phyloP scores from a whole-genome alignment of 2,888 invertebrate genomes.

The Clunio marinus region DNA sequence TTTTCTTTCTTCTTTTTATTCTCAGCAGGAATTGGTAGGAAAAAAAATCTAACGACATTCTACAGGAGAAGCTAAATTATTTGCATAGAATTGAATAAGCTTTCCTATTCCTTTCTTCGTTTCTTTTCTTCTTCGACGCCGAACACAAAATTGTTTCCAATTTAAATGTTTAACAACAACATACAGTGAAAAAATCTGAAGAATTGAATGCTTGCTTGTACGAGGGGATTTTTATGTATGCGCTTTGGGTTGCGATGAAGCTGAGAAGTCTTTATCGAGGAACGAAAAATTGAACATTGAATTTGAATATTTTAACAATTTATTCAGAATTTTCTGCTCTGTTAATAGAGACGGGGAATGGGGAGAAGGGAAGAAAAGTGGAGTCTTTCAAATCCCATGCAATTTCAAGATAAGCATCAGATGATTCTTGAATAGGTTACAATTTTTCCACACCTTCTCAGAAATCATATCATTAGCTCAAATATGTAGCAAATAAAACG shows the following conservation, averaged over 20 bases:
- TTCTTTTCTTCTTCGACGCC: slow-evolving; percentile 17
- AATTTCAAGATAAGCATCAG: background rate
- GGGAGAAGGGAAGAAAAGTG: background rate
- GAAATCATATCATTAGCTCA: slow-evolving; percentile 5
- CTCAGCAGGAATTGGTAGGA: background rate
- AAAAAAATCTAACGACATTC: background rate
- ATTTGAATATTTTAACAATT: slow-evolving; percentile 29
- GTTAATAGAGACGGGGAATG: slow-evolving; percentile 15
- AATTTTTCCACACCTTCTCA: slow-evolving; percentile 12
- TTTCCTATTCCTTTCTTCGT: slow-evolving; percentile 15
- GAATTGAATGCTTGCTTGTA: background rate
- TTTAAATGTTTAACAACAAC: slow-evolving; percentile 1
- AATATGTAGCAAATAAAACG: background rate
- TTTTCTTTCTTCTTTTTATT: background rate
- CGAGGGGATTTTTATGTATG: slow-evolving; percentile 10
- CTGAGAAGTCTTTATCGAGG: slow-evolving; percentile 10
- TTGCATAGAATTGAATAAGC: slow-evolving; percentile 31
- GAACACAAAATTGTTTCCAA: slow-evolving; percentile 7
- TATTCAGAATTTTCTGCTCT: slow-evolving; percentile 16
- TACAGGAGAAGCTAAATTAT: slow-evolving; percentile 19
- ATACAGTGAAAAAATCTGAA: background rate
- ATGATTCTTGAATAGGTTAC: background rate
- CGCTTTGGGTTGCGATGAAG: background rate
- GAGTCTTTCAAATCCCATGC: background rate
- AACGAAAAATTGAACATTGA: slow-evolving; percentile 1